phyloP scores from a whole-genome alignment of 2,113 vertebrate species.

The Uria aalge region DNA sequence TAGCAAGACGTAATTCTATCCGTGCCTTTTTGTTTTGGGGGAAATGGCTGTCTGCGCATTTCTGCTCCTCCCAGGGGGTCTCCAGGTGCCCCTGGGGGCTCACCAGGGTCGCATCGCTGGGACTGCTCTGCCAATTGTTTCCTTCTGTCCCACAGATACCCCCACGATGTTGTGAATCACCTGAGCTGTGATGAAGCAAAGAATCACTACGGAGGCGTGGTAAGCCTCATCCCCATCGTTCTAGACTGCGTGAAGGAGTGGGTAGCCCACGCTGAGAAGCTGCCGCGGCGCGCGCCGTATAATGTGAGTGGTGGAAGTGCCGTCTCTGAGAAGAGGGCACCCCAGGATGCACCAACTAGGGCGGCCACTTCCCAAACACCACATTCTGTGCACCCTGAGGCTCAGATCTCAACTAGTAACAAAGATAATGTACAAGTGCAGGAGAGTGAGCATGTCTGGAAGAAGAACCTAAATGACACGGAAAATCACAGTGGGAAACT shows the following conservation, averaged over 20 bases:
- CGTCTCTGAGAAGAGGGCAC: neutral
- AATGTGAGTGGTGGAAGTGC: constrained; percentile 42
- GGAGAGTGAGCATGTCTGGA: neutral
- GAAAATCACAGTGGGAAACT: neutral
- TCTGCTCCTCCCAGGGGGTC: neutral
- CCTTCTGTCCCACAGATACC: constrained; percentile 68
- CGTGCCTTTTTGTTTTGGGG: neutral
- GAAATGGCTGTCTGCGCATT: neutral
- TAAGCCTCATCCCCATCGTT: constrained; percentile 79
- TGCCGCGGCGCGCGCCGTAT: neutral
- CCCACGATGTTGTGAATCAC: constrained; percentile 77
- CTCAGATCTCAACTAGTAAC: neutral
- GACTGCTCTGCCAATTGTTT: neutral
- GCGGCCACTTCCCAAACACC: neutral
- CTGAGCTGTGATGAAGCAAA: constrained; percentile 80
- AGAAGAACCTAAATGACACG: neutral
- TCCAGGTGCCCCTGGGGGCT: neutral
- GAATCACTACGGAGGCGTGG: constrained; percentile 79
- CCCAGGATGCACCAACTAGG: neutral
- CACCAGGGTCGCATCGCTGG: neutral
- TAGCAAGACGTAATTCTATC: neutral
- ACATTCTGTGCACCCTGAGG: neutral
- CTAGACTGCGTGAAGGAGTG: constrained; percentile 73
- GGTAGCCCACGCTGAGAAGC: constrained; percentile 61
- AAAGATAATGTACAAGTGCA: neutral